A percentile compares a stretch with the other conserved stretches of the same genome.
Evolutionary conservation across 2,888 invertebrate genomes (phyloP).

Genomic region (Ochropleura leucogaster): DNA sequence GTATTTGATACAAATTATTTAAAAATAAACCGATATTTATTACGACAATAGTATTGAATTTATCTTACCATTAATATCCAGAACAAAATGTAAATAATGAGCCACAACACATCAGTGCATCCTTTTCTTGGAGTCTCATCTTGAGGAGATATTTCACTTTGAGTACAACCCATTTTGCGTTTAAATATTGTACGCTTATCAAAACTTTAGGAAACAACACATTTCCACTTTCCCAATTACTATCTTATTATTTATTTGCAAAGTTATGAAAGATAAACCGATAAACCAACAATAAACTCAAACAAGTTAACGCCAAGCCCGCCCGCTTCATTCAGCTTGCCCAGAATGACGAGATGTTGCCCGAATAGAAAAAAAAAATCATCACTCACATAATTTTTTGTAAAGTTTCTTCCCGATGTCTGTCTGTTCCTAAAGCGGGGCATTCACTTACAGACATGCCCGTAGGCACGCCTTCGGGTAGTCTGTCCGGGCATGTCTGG

Average conservation of each 20-base stretch:
- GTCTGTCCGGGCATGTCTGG: too few relatives aligned
- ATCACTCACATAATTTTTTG: too few relatives aligned
- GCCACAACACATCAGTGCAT: slow-evolving; percentile 96
- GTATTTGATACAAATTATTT: not conserved
- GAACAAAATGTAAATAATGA: slow-evolving; percentile 94
- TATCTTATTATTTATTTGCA: not conserved
- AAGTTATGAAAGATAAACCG: not conserved
- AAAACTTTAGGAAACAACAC: slow-evolving; percentile 9
- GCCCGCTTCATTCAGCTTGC: too few relatives aligned
- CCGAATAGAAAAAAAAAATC: too few relatives aligned
- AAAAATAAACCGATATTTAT: not conserved
- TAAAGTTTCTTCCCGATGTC: too few relatives aligned
- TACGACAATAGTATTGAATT: not conserved
- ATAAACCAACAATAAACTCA: slow-evolving; percentile 7
- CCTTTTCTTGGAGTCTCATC: slow-evolving; percentile 92
- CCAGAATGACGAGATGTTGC: too few relatives aligned
- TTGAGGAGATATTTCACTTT: slow-evolving; percentile 92
- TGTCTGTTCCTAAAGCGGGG: too few relatives aligned
- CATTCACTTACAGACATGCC: too few relatives aligned
- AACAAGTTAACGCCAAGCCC: slow-evolving; percentile 18
- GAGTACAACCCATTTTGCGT: slow-evolving; percentile 92
- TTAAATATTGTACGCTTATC: not conserved
- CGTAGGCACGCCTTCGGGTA: too few relatives aligned
- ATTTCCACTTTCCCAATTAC: slow-evolving; percentile 25
- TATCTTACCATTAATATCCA: slow-evolving; percentile 95